Evolutionary conservation across 2,113 vertebrate genomes (phyloP).

Genomic region (Pungitius pungitius): DNA sequence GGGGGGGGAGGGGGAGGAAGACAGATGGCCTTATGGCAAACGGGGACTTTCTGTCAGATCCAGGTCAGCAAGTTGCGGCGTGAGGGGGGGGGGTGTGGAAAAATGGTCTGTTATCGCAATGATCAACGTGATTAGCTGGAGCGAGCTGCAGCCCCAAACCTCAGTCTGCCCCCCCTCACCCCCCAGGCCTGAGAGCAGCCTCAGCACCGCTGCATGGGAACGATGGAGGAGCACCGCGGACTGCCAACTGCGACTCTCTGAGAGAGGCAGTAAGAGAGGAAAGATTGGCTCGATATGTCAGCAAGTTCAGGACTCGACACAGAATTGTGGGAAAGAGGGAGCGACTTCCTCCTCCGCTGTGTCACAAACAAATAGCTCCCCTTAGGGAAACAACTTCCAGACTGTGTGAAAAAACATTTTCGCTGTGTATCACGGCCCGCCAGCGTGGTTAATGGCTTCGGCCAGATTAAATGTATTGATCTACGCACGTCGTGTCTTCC

Average conservation of each 20-base stretch:
- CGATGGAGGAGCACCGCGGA: constrained; percentile 2
- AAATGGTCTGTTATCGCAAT: constrained; percentile 81
- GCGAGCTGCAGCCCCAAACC: constrained; percentile 66
- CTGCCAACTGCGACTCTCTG: background rate
- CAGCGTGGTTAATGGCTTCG: constrained; percentile 11
- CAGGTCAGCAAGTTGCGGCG: constrained; percentile 76
- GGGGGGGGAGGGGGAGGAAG: constrained; percentile 78
- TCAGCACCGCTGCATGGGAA: constrained; percentile 44
- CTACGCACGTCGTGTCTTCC: background rate
- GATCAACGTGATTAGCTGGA: constrained; percentile 83
- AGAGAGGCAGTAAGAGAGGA: constrained; percentile 13
- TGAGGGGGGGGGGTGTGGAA: constrained; percentile 74
- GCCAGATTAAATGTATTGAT: constrained; percentile 26
- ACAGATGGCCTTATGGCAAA: constrained; percentile 79
- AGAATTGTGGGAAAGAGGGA: constrained; percentile 65
- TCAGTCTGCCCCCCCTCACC: constrained; percentile 73
- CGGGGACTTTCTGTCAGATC: constrained; percentile 80
- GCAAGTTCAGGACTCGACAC: constrained; percentile 34
- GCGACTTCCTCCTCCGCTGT: constrained; percentile 40
- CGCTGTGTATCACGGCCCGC: constrained; percentile 5
- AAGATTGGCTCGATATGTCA: constrained; percentile 15
- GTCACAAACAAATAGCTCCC: constrained; percentile 60
- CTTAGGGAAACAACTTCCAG: constrained; percentile 52
- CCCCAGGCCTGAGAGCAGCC: constrained; percentile 48
- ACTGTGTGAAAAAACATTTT: constrained; percentile 46